A percentile compares a stretch with the other conserved stretches of the same genome.
phyloP scores from a whole-genome alignment of 2,797 vertebrate species.

The Pipistrellus kuhlii region DNA sequence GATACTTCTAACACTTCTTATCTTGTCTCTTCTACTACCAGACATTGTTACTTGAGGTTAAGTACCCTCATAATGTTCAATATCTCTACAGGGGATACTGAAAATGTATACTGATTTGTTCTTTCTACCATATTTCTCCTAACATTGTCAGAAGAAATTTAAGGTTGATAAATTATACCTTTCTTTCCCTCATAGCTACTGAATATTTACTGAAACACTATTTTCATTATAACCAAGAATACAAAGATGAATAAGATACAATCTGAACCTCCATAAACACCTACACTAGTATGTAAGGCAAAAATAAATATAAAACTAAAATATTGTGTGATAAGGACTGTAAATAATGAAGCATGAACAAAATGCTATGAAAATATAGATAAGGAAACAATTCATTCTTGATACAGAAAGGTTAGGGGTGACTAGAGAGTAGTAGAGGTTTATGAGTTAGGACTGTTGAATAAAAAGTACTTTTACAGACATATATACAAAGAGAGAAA shows the following conservation, averaged over 20 bases:
- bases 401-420: conserved; percentile 53
- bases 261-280: conserved; percentile 61
- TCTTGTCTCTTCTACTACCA: conserved; percentile 37
- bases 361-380: conserved; percentile 60
- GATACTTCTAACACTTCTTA: conserved; percentile 20
- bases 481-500: conserved; percentile 58
- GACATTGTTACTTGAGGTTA: conserved; percentile 24
- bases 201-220: conserved; percentile 47
- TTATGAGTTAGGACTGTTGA: conserved; percentile 44
- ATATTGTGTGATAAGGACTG: conserved; percentile 43
- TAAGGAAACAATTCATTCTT: conserved; percentile 67
- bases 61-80: conserved; percentile 1
- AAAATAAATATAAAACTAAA: conserved; percentile 58
- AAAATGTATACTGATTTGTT: conserved; percentile 55
- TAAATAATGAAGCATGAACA: conserved; percentile 62
- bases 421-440: conserved; percentile 59
- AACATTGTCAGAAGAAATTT: conserved; percentile 58
- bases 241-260: conserved; percentile 67
- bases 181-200: conserved; percentile 51
- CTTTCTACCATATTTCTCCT: conserved; percentile 44
- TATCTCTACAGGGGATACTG: neutral
- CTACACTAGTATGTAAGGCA: conserved; percentile 26
- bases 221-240: conserved; percentile 68
- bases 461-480: conserved; percentile 63
- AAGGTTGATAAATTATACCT: neutral